A percentile compares a stretch with the other conserved stretches of the same genome.
These are phyloP conservation scores for Therioaphis trifolii DNA, from an alignment of 2,888 invertebrate species.

Conservation along the genomic window DNA sequence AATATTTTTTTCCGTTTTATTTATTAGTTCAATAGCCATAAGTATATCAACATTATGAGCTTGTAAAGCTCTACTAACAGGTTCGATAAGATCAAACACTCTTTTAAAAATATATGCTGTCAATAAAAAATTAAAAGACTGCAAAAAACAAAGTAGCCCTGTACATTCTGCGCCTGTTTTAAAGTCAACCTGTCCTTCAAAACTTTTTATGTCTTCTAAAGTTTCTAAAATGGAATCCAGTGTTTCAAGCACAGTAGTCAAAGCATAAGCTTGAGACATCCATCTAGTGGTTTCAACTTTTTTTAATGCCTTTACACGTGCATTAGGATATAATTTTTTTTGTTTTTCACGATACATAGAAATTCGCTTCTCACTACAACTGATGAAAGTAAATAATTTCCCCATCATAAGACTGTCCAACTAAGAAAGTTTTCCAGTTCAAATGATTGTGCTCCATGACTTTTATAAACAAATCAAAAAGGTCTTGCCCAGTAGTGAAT, in stretches of 20 bases:
- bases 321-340: too few species aligned
- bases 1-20: background rate
- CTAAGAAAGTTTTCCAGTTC: too few species aligned
- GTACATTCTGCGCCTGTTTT: background rate
- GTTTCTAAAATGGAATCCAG: background rate
- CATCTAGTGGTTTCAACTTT: background rate
- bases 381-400: too few species aligned
- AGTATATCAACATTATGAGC: slow-evolving; percentile 1
- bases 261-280: background rate
- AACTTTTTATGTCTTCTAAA: slow-evolving; percentile 16
- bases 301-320: background rate
- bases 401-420: too few species aligned
- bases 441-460: too few species aligned
- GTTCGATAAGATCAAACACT: background rate
- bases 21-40: background rate
- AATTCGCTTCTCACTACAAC: too few species aligned
- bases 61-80: slow-evolving; percentile 7
- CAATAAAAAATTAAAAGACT: background rate
- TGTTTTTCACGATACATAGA: too few species aligned
- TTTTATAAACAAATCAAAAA: too few species aligned
- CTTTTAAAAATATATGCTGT: background rate
- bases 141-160: background rate
- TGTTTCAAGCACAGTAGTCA: background rate
- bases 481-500: too few species aligned
- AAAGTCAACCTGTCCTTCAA: too few species aligned